Evolutionary conservation across 2,888 invertebrate species (phyloP).

Genomic region (Azorinus chamasolen): DNA sequence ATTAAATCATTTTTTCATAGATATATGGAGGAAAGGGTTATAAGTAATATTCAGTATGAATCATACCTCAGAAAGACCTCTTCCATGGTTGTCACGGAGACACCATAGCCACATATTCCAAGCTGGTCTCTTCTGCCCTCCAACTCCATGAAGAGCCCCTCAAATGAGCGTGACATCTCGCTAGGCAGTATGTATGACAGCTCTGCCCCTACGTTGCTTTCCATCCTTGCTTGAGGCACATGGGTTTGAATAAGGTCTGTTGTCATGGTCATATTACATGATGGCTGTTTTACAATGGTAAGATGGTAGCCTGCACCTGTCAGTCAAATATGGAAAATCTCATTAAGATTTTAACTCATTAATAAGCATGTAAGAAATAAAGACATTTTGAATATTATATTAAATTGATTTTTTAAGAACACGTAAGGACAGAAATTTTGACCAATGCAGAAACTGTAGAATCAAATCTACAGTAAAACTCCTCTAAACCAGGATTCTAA

Average conservation of each 20-base stretch:
- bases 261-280: constrained; percentile 87
- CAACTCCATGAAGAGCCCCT: constrained; percentile 78
- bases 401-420: too few species aligned
- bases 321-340: too few species aligned
- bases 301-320: constrained; percentile 93
- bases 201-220: constrained; percentile 83
- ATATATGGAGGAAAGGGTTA: too few species aligned
- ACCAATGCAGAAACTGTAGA: too few species aligned
- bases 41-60: too few species aligned
- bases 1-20: too few species aligned
- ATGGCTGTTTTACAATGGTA: constrained; percentile 89
- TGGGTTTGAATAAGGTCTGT: constrained; percentile 89
- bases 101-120: constrained; percentile 92
- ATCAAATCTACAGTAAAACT: too few species aligned
- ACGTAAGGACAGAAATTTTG: too few species aligned
- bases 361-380: too few species aligned
- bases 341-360: too few species aligned
- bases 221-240: constrained; percentile 90
- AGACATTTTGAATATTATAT: too few species aligned
- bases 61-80: constrained; percentile 90
- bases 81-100: constrained; percentile 94
- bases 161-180: constrained; percentile 79
- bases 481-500: too few species aligned
- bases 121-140: constrained; percentile 86
- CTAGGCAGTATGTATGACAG: constrained; percentile 83